Conservation (phyloP, 2,797 vertebrate species). For the Phoebastria nigripes region DNA sequence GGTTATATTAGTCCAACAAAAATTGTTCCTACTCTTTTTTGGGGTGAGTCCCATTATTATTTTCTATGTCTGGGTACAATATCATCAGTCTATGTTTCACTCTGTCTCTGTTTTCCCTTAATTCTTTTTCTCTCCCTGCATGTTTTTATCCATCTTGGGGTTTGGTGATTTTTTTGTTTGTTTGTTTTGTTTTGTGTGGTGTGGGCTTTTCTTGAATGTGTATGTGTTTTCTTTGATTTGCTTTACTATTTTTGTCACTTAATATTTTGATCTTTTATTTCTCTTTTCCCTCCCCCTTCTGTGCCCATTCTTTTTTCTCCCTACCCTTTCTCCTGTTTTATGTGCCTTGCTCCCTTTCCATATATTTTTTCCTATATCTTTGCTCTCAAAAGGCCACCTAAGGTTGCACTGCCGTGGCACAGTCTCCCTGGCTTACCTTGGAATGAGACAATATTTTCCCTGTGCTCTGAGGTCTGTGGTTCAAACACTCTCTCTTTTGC, state of each 20-base stretch:
- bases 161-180: neutral
- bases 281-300: neutral
- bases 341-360: neutral
- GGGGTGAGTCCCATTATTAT: neutral
- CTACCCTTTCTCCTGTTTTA: neutral
- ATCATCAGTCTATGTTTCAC: neutral
- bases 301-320: neutral
- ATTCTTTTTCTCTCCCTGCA: neutral
- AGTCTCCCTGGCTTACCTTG: constrained; percentile 21
- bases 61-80: neutral
- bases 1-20: neutral
- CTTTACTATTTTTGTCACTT: neutral
- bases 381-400: constrained; percentile 32
- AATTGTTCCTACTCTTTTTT: neutral
- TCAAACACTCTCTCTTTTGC: constrained; percentile 30
- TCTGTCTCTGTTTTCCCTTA: neutral
- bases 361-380: neutral
- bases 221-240: neutral
- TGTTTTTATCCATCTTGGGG: neutral
- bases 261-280: neutral
- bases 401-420: constrained; percentile 11
- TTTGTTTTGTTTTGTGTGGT: neutral
- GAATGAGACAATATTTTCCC: constrained; percentile 50
- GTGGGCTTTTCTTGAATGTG: neutral
- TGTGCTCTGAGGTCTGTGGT: constrained; percentile 55